A percentile compares a stretch with the other conserved stretches of the same genome.
Evolutionary conservation across 2,797 vertebrate species (phyloP).

Genomic region (Leuciscus waleckii): DNA sequence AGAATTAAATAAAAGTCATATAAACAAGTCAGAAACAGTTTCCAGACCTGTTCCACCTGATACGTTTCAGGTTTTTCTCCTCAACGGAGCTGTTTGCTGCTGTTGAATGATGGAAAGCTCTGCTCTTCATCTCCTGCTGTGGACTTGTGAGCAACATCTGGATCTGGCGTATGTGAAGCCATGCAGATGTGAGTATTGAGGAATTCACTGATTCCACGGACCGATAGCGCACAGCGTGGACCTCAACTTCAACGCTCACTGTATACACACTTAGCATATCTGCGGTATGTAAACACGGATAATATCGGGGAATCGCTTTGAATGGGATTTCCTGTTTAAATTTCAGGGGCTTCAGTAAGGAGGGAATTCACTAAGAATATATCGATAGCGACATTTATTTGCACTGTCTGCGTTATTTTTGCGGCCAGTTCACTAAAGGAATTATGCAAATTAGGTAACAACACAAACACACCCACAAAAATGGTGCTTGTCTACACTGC

Average conservation of each 20-base stretch:
- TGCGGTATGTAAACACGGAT: slow-evolving; percentile 15
- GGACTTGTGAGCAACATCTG: slow-evolving; percentile 47
- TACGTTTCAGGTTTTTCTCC: slow-evolving; percentile 28
- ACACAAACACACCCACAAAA: slow-evolving; percentile 14
- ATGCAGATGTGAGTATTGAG: slow-evolving; percentile 41
- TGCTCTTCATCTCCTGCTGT: slow-evolving; percentile 42
- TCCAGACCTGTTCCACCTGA: slow-evolving; percentile 45
- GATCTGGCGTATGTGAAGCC: slow-evolving; percentile 29
- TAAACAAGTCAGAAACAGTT: slow-evolving; percentile 33
- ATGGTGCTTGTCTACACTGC: not conserved
- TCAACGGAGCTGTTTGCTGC: slow-evolving; percentile 33
- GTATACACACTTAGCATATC: slow-evolving; percentile 18
- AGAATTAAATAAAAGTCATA: slow-evolving; percentile 24
- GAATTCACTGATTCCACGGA: slow-evolving; percentile 37
- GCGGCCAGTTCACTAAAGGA: slow-evolving; percentile 1
- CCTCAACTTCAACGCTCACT: slow-evolving; percentile 7
- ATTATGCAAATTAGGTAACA: slow-evolving; percentile 12
- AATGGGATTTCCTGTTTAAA: slow-evolving; percentile 16
- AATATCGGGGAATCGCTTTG: not conserved
- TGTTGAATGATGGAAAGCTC: slow-evolving; percentile 48
- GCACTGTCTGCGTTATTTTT: slow-evolving; percentile 19
- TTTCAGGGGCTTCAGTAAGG: not conserved
- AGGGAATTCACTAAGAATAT: slow-evolving; percentile 34
- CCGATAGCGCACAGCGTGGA: slow-evolving; percentile 26
- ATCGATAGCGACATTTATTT: slow-evolving; percentile 2